These are phyloP conservation scores for Eulithis testata DNA, from an alignment of 2,888 invertebrate genomes.

Conservation along the genomic window DNA sequence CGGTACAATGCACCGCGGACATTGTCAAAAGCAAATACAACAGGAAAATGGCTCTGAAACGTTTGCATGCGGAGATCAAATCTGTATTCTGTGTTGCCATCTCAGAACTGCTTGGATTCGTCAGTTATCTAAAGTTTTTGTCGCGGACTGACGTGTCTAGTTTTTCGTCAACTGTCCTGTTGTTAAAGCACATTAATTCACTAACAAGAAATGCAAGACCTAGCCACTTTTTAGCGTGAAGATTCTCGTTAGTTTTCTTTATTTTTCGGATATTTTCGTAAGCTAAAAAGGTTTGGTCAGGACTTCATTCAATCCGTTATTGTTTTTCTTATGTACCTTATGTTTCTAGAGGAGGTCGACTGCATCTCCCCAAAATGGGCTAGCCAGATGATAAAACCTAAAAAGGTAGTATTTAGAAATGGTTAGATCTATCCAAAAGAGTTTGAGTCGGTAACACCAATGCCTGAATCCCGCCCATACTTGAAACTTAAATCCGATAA, in stretches of 20 bases:
- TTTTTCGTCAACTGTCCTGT: no score
- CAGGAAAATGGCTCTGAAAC: conserved; percentile 28
- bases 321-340: no score
- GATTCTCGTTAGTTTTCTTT: no score
- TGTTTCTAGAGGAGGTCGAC: no score
- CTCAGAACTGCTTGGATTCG: neutral
- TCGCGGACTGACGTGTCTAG: no score
- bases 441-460: conserved; percentile 24
- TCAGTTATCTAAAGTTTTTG: neutral
- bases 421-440: neutral
- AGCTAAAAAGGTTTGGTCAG: no score
- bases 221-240: no score
- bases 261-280: no score
- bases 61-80: conserved; percentile 36
- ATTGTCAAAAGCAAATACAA: conserved; percentile 39
- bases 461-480: conserved; percentile 28
- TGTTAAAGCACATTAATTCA: neutral
- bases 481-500: conserved; percentile 50
- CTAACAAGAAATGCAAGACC: no score
- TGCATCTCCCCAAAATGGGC: neutral
- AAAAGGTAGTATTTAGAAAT: neutral
- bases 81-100: conserved; percentile 33
- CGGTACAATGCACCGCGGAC: conserved; percentile 31
- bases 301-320: no score
- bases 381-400: neutral